Evolutionary conservation across 2,113 vertebrate species (phyloP).

Genomic region (Atlantisia rogersi): DNA sequence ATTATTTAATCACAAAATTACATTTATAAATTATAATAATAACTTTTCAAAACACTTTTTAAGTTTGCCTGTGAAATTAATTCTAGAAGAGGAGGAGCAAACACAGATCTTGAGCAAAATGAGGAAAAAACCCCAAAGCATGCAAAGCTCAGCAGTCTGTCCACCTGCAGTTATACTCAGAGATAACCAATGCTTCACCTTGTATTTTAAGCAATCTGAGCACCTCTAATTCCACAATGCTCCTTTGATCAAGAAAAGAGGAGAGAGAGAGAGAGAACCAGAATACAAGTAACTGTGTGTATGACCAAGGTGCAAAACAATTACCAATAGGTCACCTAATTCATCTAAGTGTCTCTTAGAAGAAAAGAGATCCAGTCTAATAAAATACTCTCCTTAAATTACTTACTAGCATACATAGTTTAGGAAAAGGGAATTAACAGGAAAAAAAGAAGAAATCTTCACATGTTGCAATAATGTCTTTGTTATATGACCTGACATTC

Average conservation of each 20-base stretch:
- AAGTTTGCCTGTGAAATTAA: not conserved
- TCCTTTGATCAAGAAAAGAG: not conserved
- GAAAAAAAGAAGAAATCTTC: not conserved
- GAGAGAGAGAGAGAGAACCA: not conserved
- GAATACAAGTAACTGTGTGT: not conserved
- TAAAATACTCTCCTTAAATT: not conserved
- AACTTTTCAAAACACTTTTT: not conserved
- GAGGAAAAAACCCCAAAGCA: not conserved
- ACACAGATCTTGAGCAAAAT: not conserved
- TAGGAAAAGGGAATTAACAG: not conserved
- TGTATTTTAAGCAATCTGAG: not conserved
- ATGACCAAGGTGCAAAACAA: not conserved
- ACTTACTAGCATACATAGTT: not conserved
- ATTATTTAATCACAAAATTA: not conserved
- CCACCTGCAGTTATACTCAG: not conserved
- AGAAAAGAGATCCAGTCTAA: not conserved
- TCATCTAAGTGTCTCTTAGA: not conserved
- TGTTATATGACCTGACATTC: not conserved
- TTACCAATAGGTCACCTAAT: not conserved
- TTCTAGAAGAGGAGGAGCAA: not conserved
- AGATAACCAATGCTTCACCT: not conserved
- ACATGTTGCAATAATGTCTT: not conserved
- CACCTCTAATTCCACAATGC: not conserved
- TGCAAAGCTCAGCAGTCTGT: not conserved
- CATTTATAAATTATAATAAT: not conserved